phyloP scores from a whole-genome alignment of 1,140 invertebrate genomes.

The Caligus rogercresseyi region DNA sequence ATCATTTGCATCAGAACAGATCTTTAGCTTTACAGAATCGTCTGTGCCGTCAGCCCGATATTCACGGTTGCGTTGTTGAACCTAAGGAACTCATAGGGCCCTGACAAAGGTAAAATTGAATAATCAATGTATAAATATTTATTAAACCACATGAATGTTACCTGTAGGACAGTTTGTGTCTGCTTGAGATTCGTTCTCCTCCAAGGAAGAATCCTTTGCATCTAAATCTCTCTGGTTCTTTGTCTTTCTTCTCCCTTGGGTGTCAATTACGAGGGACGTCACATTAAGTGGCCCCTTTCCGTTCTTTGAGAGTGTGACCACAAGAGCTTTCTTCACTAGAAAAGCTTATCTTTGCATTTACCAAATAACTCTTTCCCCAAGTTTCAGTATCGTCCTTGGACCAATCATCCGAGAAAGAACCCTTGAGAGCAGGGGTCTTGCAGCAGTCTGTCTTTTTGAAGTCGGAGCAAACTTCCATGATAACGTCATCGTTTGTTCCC shows the following conservation, averaged over 20 bases:
- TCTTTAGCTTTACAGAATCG: background rate
- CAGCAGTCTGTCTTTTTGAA: slow-evolving; percentile 8
- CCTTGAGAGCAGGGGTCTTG: background rate
- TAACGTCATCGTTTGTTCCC: slow-evolving; percentile 3
- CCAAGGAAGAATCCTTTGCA: background rate
- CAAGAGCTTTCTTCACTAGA: background rate
- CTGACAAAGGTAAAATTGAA: background rate
- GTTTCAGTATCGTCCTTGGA: slow-evolving; percentile 2
- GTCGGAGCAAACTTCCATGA: background rate
- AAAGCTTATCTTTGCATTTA: background rate
- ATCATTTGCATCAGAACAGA: slow-evolving; percentile 1
- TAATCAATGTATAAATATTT: background rate
- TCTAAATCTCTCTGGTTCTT: slow-evolving; percentile 2
- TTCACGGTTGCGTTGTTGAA: background rate
- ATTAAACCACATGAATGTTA: background rate
- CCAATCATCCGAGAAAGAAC: slow-evolving; percentile 14
- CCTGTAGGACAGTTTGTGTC: background rate
- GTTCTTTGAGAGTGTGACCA: slow-evolving; percentile 1
- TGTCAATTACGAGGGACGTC: background rate
- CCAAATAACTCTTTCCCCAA: slow-evolving; percentile 7
- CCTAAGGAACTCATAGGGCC: background rate
- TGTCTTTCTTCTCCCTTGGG: background rate
- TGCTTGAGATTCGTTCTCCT: background rate
- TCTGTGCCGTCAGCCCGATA: background rate
- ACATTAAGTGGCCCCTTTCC: background rate